phyloP scores from a whole-genome alignment of 1,140 invertebrate genomes.

The Leptopilina clavipes region DNA sequence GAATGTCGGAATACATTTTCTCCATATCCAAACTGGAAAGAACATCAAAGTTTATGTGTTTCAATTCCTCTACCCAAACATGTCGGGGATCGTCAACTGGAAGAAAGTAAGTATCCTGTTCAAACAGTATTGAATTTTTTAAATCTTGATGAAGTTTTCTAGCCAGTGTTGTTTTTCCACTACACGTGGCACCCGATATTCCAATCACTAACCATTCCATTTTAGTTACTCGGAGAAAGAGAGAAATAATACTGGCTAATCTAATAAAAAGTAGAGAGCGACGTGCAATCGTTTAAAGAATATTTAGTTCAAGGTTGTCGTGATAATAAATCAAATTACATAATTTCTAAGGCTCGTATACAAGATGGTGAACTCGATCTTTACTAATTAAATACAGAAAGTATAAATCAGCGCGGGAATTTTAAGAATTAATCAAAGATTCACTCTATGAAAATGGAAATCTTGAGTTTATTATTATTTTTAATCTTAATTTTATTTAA shows the following conservation, averaged over 20 bases:
- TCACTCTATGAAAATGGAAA: too few relatives aligned
- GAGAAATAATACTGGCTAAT: slow-evolving; percentile 16
- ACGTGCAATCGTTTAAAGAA: not conserved
- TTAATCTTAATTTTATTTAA: not conserved
- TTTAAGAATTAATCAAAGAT: not conserved
- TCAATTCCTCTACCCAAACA: slow-evolving; percentile 78
- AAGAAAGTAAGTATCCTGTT: slow-evolving; percentile 88
- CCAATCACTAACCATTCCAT: slow-evolving; percentile 82
- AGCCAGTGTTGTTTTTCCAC: slow-evolving; percentile 86
- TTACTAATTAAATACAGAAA: not conserved
- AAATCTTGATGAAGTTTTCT: slow-evolving; percentile 76
- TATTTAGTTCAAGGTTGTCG: slow-evolving; percentile 14
- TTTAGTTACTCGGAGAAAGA: slow-evolving; percentile 51
- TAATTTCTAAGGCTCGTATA: not conserved
- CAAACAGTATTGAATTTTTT: slow-evolving; percentile 77
- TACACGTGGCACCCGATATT: slow-evolving; percentile 85
- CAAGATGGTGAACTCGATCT: not conserved
- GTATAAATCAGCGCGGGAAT: not conserved
- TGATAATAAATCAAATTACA: not conserved
- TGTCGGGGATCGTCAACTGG: slow-evolving; percentile 81
- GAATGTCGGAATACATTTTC: slow-evolving; percentile 79
- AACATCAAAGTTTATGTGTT: slow-evolving; percentile 88
- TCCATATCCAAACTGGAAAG: slow-evolving; percentile 85
- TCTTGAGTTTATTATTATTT: too few relatives aligned
- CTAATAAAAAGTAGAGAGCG: slow-evolving; percentile 18